Conservation (phyloP, 2,888 invertebrate genomes). For the Lobophora halterata region DNA sequence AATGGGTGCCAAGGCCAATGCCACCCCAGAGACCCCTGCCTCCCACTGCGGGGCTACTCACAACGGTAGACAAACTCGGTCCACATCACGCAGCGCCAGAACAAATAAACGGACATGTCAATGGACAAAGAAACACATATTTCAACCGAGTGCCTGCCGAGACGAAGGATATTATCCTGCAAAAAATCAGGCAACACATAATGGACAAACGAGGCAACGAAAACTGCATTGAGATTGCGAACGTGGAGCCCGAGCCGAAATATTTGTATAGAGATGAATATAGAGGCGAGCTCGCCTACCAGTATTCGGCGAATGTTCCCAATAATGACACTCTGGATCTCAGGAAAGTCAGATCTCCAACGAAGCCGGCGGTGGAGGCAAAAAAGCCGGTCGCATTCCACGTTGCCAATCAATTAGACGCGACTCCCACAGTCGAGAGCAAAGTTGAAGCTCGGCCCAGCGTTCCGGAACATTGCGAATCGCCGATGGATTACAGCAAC, state of each 20-base stretch:
- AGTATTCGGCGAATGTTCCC: slow-evolving; percentile 48
- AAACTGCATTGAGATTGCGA: slow-evolving; percentile 46
- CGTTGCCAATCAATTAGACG: slow-evolving; percentile 44
- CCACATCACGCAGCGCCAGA: slow-evolving; percentile 47
- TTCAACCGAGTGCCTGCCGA: slow-evolving; percentile 71
- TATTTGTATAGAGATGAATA: slow-evolving; percentile 63
- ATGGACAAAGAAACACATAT: slow-evolving; percentile 55
- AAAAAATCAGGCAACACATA: slow-evolving; percentile 77
- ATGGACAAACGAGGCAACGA: slow-evolving; percentile 75
- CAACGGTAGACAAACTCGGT: slow-evolving; percentile 70
- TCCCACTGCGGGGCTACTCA: slow-evolving; percentile 69
- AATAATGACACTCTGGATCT: slow-evolving; percentile 66
- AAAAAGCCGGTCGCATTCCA: slow-evolving; percentile 46
- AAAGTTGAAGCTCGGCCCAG: slow-evolving; percentile 53
- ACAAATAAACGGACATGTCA: slow-evolving; percentile 45
- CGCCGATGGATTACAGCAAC: slow-evolving; percentile 74
- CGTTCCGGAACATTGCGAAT: slow-evolving; percentile 74
- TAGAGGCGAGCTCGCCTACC: slow-evolving; percentile 53
- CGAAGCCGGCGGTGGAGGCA: slow-evolving; percentile 45
- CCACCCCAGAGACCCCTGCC: slow-evolving; percentile 30
- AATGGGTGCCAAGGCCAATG: slow-evolving; percentile 53
- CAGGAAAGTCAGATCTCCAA: slow-evolving; percentile 69
- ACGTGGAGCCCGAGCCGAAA: slow-evolving; percentile 51
- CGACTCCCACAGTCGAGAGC: slow-evolving; percentile 47
- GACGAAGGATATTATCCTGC: slow-evolving; percentile 73